phyloP scores from a whole-genome alignment of 2,797 vertebrate species.

The Apogon hyalosoma region DNA sequence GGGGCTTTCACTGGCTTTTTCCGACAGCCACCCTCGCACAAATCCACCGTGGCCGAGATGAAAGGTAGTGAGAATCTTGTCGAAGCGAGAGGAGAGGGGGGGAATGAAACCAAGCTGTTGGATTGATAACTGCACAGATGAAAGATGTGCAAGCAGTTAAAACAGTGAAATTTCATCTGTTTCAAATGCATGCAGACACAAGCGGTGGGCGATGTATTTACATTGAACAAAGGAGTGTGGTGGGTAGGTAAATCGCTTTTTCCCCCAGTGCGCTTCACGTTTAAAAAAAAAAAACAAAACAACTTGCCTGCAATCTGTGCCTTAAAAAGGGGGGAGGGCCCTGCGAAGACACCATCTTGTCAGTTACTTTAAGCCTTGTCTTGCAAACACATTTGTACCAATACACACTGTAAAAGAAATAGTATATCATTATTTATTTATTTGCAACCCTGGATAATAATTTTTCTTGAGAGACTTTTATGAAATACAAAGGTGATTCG shows the following conservation, averaged over 20 bases:
- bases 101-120: conserved; percentile 37
- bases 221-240: conserved; percentile 46
- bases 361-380: not conserved
- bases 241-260: conserved; percentile 32
- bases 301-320: conserved; percentile 8
- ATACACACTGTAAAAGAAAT: not conserved
- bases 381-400: not conserved
- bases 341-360: not conserved
- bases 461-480: not conserved
- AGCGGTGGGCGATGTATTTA: conserved; percentile 43
- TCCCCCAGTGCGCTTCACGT: not conserved
- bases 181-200: conserved; percentile 31
- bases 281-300: conserved; percentile 6
- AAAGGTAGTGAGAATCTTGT: conserved; percentile 57
- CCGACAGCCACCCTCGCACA: conserved; percentile 50
- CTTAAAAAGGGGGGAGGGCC: not conserved
- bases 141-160: conserved; percentile 61
- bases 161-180: conserved; percentile 40
- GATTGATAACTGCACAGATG: conserved; percentile 62
- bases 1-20: conserved; percentile 33
- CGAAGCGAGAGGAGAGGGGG: conserved; percentile 17
- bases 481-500: not conserved
- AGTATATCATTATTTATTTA: no score
- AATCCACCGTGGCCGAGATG: conserved; percentile 65
- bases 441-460: not conserved